Percentiles rank a stretch among this genome's conserved stretches.
Evolutionary conservation across 1,140 invertebrate species (phyloP).

Genomic region (Calliphora vicina): DNA sequence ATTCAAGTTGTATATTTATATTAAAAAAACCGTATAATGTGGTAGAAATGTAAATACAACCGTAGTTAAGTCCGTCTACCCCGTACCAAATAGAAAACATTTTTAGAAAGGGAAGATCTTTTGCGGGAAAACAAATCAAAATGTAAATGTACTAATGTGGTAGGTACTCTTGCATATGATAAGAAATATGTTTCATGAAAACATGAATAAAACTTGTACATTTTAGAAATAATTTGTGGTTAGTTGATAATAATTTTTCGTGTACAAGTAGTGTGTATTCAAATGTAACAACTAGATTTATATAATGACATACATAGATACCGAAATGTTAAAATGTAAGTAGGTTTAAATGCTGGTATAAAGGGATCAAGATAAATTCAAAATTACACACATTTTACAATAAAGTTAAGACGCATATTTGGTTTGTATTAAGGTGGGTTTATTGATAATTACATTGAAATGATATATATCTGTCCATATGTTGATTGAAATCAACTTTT

Average conservation of each 20-base stretch:
- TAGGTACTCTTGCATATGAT: too few relatives aligned
- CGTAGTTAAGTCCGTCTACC: too few relatives aligned
- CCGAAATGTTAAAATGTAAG: background rate
- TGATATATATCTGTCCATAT: too few relatives aligned
- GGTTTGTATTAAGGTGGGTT: background rate
- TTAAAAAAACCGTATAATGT: too few relatives aligned
- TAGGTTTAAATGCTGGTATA: background rate
- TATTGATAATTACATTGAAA: background rate
- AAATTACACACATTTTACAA: background rate
- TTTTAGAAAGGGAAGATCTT: conserved; percentile 2
- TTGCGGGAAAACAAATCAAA: background rate
- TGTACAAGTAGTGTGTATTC: background rate
- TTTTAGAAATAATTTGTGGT: conserved; percentile 8
- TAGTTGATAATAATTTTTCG: background rate
- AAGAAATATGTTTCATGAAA: background rate
- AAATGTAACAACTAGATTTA: background rate
- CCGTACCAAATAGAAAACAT: background rate
- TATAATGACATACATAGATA: background rate
- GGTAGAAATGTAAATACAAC: too few relatives aligned
- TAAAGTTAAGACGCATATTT: background rate
- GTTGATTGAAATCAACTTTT: too few relatives aligned
- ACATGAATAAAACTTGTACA: background rate
- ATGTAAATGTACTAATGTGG: background rate
- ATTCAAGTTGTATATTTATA: too few relatives aligned
- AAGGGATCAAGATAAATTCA: background rate